A percentile compares a stretch with the other conserved stretches of the same genome.
These are phyloP conservation scores for Trachelus troglodyta DNA, from an alignment of 2,888 invertebrate species.

Conservation along the genomic window DNA sequence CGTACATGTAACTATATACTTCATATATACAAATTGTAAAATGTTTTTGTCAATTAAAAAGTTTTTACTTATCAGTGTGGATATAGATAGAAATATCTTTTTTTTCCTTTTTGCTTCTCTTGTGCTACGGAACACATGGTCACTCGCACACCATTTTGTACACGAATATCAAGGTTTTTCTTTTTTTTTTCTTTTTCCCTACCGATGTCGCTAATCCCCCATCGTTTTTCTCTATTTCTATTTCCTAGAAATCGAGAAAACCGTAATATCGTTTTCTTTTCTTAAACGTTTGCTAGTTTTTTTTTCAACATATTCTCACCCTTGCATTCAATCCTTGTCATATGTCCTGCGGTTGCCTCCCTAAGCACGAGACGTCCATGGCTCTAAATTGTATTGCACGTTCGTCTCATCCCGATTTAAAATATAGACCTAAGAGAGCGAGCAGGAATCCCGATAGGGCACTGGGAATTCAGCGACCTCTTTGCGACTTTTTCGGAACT, in stretches of 20 bases:
- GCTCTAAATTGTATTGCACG: not conserved
- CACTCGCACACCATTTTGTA: slow-evolving; percentile 39
- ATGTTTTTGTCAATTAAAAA: slow-evolving; percentile 58
- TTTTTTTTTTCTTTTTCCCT: not conserved
- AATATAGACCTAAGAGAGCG: too few species aligned
- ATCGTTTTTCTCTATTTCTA: not conserved
- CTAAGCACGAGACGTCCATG: not conserved
- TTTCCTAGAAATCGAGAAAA: slow-evolving; percentile 21
- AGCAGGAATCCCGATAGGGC: not conserved
- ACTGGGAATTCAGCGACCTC: not conserved
- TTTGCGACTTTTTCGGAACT: not conserved
- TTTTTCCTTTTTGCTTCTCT: slow-evolving; percentile 8
- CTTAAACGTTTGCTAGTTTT: not conserved
- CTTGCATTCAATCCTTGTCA: not conserved
- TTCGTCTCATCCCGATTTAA: too few species aligned
- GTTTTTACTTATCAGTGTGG: slow-evolving; percentile 34
- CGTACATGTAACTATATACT: slow-evolving; percentile 48
- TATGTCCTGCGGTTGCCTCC: not conserved
- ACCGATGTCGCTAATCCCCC: not conserved
- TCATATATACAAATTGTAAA: slow-evolving; percentile 64
- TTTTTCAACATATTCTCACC: slow-evolving; percentile 8
- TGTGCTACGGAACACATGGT: slow-evolving; percentile 42
- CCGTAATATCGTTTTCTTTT: slow-evolving; percentile 5
- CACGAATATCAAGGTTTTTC: slow-evolving; percentile 21
- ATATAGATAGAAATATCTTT: slow-evolving; percentile 29